Evolutionary conservation across 2,888 invertebrate genomes (phyloP).

Genomic region (Prosopocoilus inquinatus): DNA sequence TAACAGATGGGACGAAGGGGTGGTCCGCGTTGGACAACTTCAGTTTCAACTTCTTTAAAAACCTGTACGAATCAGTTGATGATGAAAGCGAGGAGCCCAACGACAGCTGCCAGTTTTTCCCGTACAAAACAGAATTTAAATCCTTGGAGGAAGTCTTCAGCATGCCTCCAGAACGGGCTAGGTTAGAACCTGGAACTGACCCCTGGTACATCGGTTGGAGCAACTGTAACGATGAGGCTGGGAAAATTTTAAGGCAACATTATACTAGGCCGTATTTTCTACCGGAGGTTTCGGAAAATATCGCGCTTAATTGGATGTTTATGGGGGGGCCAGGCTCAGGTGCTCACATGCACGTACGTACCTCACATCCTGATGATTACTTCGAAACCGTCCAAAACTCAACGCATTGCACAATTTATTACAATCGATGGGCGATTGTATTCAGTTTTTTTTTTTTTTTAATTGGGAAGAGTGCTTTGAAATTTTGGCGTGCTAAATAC

Average conservation of each 20-base stretch:
- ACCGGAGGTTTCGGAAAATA: constrained; percentile 80
- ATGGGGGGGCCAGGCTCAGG: constrained; percentile 95
- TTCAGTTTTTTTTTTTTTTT: no score
- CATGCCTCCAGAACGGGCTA: constrained; percentile 72
- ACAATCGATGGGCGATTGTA: no score
- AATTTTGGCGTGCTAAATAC: no score
- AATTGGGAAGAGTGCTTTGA: no score
- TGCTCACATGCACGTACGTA: constrained; percentile 89
- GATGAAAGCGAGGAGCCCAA: constrained; percentile 34
- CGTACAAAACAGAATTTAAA: constrained; percentile 84
- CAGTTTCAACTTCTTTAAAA: constrained; percentile 78
- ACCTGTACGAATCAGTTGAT: constrained; percentile 64
- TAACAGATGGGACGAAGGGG: constrained; percentile 75
- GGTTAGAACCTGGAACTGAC: constrained; percentile 49
- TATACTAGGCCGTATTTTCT: constrained; percentile 87
- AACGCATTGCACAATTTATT: no score
- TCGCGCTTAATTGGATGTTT: constrained; percentile 93
- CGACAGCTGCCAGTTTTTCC: constrained; percentile 85
- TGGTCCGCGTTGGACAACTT: constrained; percentile 72
- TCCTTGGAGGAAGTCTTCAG: constrained; percentile 77
- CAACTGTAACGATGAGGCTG: constrained; percentile 85
- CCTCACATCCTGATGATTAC: neutral
- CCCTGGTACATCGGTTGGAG: constrained; percentile 81
- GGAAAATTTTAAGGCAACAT: constrained; percentile 71
- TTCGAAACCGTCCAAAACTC: no score